Evolutionary conservation across 2,888 invertebrate genomes (phyloP).

Genomic region (Drosophila mimica): DNA sequence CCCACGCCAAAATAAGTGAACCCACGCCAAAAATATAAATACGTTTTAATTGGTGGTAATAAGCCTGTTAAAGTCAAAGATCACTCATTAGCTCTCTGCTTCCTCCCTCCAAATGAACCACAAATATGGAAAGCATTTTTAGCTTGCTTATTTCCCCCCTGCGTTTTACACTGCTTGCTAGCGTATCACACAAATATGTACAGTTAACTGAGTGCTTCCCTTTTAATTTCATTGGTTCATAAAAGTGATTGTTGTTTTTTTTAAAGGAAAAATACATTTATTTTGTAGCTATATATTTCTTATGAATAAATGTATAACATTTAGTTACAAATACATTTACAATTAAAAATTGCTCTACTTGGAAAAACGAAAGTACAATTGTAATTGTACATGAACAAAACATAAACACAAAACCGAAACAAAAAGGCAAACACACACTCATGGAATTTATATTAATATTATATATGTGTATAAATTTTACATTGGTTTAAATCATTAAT

Average conservation of each 20-base stretch:
- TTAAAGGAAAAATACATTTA: conserved; percentile 82
- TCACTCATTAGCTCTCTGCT: not conserved
- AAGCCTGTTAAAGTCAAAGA: not conserved
- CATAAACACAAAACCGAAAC: not conserved
- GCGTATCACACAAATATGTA: not conserved
- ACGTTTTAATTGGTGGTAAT: not conserved
- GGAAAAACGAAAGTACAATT: conserved; percentile 52
- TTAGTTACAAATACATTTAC: conserved; percentile 80
- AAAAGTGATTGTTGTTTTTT: not conserved
- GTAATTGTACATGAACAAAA: conserved; percentile 5
- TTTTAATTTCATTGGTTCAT: not conserved
- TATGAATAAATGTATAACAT: conserved; percentile 80
- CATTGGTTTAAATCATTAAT: conserved; percentile 48
- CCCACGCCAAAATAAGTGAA: not conserved
- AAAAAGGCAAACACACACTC: conserved; percentile 1
- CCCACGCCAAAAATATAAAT: not conserved
- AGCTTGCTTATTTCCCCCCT: not conserved
- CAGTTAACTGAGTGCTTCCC: not conserved
- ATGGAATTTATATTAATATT: conserved; percentile 1
- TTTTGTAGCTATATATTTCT: conserved; percentile 76
- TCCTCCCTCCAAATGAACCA: not conserved
- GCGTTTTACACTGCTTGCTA: not conserved
- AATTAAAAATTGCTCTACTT: conserved; percentile 80
- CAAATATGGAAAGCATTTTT: not conserved
- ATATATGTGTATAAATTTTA: conserved; percentile 33